Evolutionary conservation across 1,140 invertebrate species (phyloP).

Genomic region (Lysiphlebus fabarum): DNA sequence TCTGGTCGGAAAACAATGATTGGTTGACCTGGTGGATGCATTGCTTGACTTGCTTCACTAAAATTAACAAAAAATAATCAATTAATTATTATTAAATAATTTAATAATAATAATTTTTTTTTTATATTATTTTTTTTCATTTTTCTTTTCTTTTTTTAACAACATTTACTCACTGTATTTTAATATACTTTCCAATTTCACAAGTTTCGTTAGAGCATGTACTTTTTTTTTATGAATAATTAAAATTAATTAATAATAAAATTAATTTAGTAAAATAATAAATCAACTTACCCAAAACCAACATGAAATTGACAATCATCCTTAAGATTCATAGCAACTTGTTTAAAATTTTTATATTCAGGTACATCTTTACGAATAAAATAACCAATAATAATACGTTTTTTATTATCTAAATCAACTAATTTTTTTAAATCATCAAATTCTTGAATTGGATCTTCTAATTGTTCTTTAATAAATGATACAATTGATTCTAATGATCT

Average conservation of each 20-base stretch:
- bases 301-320: conserved; percentile 95
- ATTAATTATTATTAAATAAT: neutral
- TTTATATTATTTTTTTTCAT: conserved; percentile 7
- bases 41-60: conserved; percentile 63
- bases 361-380: conserved; percentile 80
- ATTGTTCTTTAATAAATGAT: conserved; percentile 83
- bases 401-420: conserved; percentile 78
- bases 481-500: conserved; percentile 81
- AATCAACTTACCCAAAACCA: conserved; percentile 79
- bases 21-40: conserved; percentile 78
- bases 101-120: neutral
- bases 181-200: conserved; percentile 48
- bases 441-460: conserved; percentile 85
- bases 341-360: conserved; percentile 76
- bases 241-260: conserved; percentile 26
- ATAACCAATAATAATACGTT: conserved; percentile 90
- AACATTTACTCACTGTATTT: conserved; percentile 48
- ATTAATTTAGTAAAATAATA: conserved; percentile 12
- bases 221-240: conserved; percentile 50
- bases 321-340: conserved; percentile 83
- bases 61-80: conserved; percentile 8
- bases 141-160: conserved; percentile 2
- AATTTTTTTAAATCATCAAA: conserved; percentile 75
- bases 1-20: conserved; percentile 80
- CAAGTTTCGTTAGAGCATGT: conserved; percentile 51